Conservation (phyloP, 1,140 invertebrate species). For the Drosophila sulfurigaster region DNA sequence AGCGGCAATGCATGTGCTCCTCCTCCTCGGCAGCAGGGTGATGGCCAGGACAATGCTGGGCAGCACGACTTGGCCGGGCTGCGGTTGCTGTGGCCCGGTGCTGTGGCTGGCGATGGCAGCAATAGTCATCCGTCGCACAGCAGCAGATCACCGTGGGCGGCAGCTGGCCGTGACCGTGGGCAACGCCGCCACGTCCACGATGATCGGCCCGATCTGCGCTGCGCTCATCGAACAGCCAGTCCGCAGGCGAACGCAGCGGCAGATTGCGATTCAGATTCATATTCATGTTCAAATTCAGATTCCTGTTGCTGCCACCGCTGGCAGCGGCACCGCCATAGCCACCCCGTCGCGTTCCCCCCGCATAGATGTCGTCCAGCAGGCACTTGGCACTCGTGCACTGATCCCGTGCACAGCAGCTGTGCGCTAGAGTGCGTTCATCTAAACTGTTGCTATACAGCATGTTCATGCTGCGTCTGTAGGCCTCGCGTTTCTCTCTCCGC, state of each 20-base stretch:
- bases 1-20: constrained; percentile 82
- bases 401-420: constrained; percentile 75
- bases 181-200: constrained; percentile 18
- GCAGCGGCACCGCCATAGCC: constrained; percentile 44
- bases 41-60: constrained; percentile 68
- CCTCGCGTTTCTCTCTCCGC: constrained; percentile 74
- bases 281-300: constrained; percentile 48
- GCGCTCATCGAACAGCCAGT: constrained; percentile 74
- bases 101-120: constrained; percentile 67
- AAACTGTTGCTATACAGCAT: constrained; percentile 74
- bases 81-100: constrained; percentile 25
- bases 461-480: constrained; percentile 72
- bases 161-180: background rate
- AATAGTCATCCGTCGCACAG: constrained; percentile 78
- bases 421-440: constrained; percentile 61
- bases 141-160: constrained; percentile 74
- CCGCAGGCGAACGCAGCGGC: constrained; percentile 42
- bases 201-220: constrained; percentile 48
- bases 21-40: constrained; percentile 82
- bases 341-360: constrained; percentile 43
- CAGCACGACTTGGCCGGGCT: constrained; percentile 18
- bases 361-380: constrained; percentile 80
- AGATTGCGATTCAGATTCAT: constrained; percentile 51
- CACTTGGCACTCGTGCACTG: constrained; percentile 82
- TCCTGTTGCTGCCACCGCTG: constrained; percentile 72